Evolutionary conservation across 2,888 invertebrate species (phyloP), one percentile per base, ranked within the genome.

Genomic region (Heteromurus nitidus): DNA sequence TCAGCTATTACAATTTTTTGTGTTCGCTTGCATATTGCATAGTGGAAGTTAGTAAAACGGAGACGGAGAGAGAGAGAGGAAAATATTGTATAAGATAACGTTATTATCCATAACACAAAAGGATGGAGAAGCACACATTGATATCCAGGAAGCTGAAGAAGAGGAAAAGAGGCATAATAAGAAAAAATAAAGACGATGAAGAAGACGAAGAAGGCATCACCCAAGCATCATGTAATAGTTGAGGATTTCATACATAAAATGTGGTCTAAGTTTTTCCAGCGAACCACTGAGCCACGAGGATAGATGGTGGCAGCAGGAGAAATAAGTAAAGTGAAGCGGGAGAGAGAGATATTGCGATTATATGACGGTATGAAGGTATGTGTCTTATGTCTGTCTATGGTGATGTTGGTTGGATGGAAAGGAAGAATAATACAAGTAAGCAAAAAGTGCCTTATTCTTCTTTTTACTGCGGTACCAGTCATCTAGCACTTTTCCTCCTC

Each of bases 261-360:
- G 73, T 53, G 64, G 64, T 74, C 73, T 31, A 64, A 62, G 36
- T 74, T 62, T 74, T 74, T 53, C 64, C 64, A 74, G 73, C 18
- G 73, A 64, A 72, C 22, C 73, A 62, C 73, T 74, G 47, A 64
- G 47, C 64, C 73, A 64, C 53, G 31, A 75, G 75, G 75, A 75
- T 75, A 75, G 75, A 75, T 75, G 75, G 67, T 75, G 75, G 75
- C 75, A 67, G 65, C 20, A 75, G 67, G 18, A 44, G 47, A 72
- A 72, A 72, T 28, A 72, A 60, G 44, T 72, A 60, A 24, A 58
- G 55, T 22, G 44, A 47, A 62, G 60, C 18, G 47, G 64, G 18
- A 5, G 22, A 74, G 18, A 58, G 73, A 74, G 73, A 74, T 75
- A 75, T 75, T 75, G 36, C 55, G 22, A 28, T 30, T 55, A 67